Conservation (phyloP, 2,888 invertebrate species). For the Nymphalis urticae region DNA sequence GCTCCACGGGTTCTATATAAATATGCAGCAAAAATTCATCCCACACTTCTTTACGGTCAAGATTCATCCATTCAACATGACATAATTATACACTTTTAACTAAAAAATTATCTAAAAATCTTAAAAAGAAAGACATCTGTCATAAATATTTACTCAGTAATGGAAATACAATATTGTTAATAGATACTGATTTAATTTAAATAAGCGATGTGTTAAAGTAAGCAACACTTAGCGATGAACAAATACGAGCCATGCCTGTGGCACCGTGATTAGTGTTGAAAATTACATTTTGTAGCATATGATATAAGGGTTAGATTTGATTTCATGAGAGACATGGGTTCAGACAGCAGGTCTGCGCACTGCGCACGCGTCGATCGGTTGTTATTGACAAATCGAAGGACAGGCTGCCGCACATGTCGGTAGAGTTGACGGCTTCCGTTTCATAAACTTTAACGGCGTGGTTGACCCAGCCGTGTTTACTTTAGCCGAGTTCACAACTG, state of each 20-base stretch:
- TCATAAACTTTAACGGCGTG: slow-evolving; percentile 78
- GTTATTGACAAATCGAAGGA: slow-evolving; percentile 73
- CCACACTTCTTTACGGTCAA: too few species aligned
- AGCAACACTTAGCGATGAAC: slow-evolving; percentile 25
- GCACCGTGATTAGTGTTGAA: slow-evolving; percentile 14
- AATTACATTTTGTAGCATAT: slow-evolving; percentile 40
- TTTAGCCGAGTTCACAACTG: slow-evolving; percentile 70
- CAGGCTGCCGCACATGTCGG: slow-evolving; percentile 65
- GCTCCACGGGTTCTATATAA: too few species aligned
- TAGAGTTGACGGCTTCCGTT: slow-evolving; percentile 75
- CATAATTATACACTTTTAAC: too few species aligned
- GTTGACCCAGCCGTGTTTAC: slow-evolving; percentile 81
- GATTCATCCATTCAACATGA: too few species aligned
- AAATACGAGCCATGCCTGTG: slow-evolving; percentile 12
- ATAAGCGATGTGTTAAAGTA: slow-evolving; percentile 34
- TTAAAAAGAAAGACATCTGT: not conserved
- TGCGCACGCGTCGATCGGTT: slow-evolving; percentile 62
- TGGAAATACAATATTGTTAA: slow-evolving; percentile 3
- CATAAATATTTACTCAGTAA: not conserved
- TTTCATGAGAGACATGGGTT: slow-evolving; percentile 30
- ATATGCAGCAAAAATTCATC: too few species aligned
- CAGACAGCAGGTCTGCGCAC: slow-evolving; percentile 54
- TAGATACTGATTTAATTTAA: slow-evolving; percentile 20
- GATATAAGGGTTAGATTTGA: slow-evolving; percentile 45
- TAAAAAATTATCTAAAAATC: too few species aligned